Percentiles rank a stretch among this genome's conserved stretches.
Conservation (phyloP, 2,888 invertebrate species). For the Clanis bilineata region DNA sequence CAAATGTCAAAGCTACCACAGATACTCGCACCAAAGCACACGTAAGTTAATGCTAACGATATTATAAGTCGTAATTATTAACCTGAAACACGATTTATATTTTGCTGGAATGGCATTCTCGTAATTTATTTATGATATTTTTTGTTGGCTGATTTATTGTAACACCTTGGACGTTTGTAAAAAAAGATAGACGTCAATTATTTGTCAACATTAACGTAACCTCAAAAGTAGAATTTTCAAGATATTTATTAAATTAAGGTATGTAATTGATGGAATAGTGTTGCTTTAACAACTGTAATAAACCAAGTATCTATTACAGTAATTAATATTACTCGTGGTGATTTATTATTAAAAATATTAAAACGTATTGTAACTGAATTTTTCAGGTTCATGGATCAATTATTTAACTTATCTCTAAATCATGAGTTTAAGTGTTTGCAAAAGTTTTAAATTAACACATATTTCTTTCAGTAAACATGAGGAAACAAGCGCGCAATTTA, state of each 20-base stretch:
- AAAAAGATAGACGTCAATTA: neutral
- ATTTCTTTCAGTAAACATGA: conserved; percentile 57
- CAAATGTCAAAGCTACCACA: too few relatives aligned
- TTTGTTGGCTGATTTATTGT: neutral
- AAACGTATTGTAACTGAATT: too few relatives aligned
- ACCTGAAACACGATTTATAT: neutral
- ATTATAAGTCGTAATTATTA: neutral
- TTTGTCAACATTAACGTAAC: conserved; percentile 2
- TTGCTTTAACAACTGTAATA: too few relatives aligned
- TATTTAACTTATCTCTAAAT: neutral
- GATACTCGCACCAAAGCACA: too few relatives aligned
- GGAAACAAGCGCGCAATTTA: conserved; percentile 62
- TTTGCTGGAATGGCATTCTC: neutral
- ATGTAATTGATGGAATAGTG: neutral
- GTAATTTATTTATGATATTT: neutral
- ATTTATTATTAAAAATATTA: too few relatives aligned
- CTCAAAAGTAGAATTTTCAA: neutral
- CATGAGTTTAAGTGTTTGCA: neutral
- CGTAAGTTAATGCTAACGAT: neutral
- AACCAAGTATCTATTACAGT: too few relatives aligned
- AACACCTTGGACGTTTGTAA: neutral
- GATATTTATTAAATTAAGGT: neutral
- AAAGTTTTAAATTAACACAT: neutral
- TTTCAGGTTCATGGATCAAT: too few relatives aligned
- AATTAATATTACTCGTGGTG: too few relatives aligned